phyloP scores from a whole-genome alignment of 2,888 invertebrate species.

The Synergus gifuensis region DNA sequence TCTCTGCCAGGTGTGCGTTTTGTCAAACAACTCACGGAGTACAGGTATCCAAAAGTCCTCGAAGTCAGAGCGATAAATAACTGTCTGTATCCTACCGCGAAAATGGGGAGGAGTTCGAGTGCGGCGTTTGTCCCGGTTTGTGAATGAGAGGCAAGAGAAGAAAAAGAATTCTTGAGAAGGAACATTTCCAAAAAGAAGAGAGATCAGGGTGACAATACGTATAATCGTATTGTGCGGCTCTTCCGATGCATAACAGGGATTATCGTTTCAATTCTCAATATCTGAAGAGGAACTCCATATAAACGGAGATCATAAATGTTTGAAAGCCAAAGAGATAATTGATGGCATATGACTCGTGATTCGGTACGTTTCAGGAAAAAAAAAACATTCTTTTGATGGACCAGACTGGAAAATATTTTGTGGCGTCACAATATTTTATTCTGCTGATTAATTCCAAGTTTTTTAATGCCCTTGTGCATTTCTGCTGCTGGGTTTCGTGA shows the following conservation, averaged over 20 bases:
- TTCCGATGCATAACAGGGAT: conserved; percentile 11
- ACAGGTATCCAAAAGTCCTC: conserved; percentile 27
- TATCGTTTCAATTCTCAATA: conserved; percentile 17
- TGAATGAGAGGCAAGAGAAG: conserved; percentile 26
- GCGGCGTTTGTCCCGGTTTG: conserved; percentile 22
- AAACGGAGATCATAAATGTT: conserved; percentile 26
- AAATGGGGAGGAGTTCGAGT: conserved; percentile 40
- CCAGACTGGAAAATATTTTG: neutral
- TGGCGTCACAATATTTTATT: conserved; percentile 20
- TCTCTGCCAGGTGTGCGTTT: conserved; percentile 20
- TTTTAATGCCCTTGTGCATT: conserved; percentile 5
- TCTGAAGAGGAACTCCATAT: conserved; percentile 25
- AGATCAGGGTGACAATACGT: conserved; percentile 27
- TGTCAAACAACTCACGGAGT: neutral
- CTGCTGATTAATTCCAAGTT: conserved; percentile 10
- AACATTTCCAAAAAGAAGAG: conserved; percentile 5
- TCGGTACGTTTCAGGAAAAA: neutral
- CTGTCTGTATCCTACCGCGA: conserved; percentile 26
- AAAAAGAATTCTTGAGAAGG: conserved; percentile 28
- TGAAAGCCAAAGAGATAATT: conserved; percentile 17
- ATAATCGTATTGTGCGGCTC: conserved; percentile 19
- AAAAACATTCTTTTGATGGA: neutral
- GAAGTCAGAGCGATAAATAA: conserved; percentile 29
- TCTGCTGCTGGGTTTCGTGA: neutral
- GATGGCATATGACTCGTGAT: conserved; percentile 28